Conservation (phyloP, 2,113 vertebrate genomes). For the Diglossa brunneiventris region DNA sequence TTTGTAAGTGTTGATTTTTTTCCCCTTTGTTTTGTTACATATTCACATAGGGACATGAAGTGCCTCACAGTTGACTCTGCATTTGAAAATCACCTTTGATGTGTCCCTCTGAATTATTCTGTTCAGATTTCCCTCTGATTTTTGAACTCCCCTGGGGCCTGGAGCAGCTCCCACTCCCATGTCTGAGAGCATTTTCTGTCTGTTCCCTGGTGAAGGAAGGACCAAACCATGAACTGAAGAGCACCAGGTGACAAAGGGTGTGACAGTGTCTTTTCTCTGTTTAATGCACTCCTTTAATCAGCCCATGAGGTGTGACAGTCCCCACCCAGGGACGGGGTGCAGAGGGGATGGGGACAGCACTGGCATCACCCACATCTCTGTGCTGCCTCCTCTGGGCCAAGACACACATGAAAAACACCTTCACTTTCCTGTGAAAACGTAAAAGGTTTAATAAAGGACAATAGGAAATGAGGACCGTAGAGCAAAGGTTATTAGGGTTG, state of each 20-base stretch:
- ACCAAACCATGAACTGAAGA: background rate
- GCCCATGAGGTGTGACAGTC: background rate
- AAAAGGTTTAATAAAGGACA: background rate
- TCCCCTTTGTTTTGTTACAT: background rate
- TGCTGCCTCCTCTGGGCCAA: background rate
- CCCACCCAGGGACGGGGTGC: rapidly evolving
- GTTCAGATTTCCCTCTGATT: background rate
- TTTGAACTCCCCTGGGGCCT: background rate
- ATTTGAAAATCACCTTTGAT: background rate
- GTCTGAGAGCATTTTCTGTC: rapidly evolving
- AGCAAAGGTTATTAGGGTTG: background rate
- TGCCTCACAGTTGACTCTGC: background rate
- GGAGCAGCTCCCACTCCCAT: background rate
- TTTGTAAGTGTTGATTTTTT: background rate
- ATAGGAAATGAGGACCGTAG: background rate
- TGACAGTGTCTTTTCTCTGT: background rate
- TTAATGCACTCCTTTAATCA: background rate
- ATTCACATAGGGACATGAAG: background rate
- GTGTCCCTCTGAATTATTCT: background rate
- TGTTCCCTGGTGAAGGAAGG: background rate
- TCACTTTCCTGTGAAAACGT: background rate
- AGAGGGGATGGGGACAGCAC: background rate
- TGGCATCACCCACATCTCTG: background rate
- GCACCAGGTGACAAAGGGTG: background rate
- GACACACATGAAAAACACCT: too few relatives aligned